Evolutionary conservation across 1,140 invertebrate species (phyloP).

Genomic region (Dreissena polymorpha): DNA sequence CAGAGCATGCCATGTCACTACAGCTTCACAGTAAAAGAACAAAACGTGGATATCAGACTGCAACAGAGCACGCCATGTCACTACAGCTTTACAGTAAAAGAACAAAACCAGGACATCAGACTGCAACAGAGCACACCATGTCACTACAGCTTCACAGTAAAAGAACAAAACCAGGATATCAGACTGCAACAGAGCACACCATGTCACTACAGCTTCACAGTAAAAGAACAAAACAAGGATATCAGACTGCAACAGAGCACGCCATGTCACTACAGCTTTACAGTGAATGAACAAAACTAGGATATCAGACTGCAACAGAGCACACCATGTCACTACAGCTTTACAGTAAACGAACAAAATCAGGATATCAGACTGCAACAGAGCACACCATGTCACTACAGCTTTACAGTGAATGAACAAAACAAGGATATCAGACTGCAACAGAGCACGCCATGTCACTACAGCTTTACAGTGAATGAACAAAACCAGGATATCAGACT

Average conservation of each 20-base stretch:
- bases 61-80: constrained; percentile 2
- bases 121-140: constrained; percentile 16
- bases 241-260: constrained; percentile 26
- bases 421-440: constrained; percentile 21
- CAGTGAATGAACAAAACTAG: too few relatives aligned
- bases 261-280: background rate
- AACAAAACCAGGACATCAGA: background rate
- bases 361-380: constrained; percentile 26
- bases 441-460: background rate
- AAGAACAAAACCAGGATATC: background rate
- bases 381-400: background rate
- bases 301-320: constrained; percentile 25
- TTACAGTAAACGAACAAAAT: background rate
- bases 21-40: background rate
- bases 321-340: background rate
- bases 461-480: background rate
- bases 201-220: background rate
- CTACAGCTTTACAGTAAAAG: background rate
- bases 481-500: constrained; percentile 4
- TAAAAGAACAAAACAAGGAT: background rate
- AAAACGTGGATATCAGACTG: constrained; percentile 16
- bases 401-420: too few relatives aligned
- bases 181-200: constrained; percentile 20
- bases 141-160: background rate
- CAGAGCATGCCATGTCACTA: background rate